phyloP scores from a whole-genome alignment of 2,888 invertebrate genomes.

The Meteorus cinctellus region DNA sequence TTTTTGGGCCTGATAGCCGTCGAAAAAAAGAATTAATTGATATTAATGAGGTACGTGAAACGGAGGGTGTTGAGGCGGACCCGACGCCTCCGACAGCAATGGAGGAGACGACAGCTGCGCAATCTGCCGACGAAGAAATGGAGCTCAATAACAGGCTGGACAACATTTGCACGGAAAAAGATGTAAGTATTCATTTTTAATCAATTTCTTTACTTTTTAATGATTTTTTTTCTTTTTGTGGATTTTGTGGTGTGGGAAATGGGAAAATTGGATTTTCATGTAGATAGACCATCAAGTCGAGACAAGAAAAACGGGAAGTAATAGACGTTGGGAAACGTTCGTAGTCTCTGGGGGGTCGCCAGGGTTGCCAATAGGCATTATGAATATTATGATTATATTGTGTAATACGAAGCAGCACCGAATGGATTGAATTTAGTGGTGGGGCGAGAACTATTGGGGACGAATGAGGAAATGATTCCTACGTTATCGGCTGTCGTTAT shows the following conservation, averaged over 20 bases:
- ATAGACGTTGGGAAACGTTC: background rate
- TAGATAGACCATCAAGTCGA: background rate
- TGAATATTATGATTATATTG: constrained; percentile 1
- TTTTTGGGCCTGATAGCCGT: constrained; percentile 52
- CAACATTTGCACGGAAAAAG: constrained; percentile 57
- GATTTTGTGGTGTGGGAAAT: background rate
- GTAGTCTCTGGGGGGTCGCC: background rate
- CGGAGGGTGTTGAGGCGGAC: constrained; percentile 70
- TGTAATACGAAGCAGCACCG: background rate
- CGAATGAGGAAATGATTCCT: background rate
- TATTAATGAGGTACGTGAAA: constrained; percentile 54
- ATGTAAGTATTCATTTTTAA: constrained; percentile 54
- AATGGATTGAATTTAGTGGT: background rate
- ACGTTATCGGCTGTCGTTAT: constrained; percentile 1
- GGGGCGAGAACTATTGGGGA: background rate
- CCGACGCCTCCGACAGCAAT: constrained; percentile 66
- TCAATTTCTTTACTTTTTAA: background rate
- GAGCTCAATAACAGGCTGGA: constrained; percentile 56
- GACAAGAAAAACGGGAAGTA: background rate
- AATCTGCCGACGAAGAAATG: constrained; percentile 64
- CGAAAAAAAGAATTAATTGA: constrained; percentile 56
- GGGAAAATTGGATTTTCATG: background rate
- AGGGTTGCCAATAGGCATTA: constrained; percentile 4
- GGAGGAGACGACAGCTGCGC: constrained; percentile 59
- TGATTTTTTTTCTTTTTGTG: background rate